Evolutionary conservation across 2,888 invertebrate species (phyloP), one percentile per base, ranked within the genome.

Genomic region (Apotomis capreana): DNA sequence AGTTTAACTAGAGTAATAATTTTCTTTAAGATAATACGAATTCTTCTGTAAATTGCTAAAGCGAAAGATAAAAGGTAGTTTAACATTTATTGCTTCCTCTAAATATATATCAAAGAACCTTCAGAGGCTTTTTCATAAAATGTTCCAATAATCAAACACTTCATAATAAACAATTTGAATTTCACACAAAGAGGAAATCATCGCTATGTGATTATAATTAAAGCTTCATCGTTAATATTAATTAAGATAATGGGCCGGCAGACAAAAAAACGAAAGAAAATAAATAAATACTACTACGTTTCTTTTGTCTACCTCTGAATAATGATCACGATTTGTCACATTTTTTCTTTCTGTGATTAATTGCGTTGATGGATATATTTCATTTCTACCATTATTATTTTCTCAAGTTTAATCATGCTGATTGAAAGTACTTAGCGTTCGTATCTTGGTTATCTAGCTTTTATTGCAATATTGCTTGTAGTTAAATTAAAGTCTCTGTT

Each of bases 131-230:
- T 54, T 64, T 55, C n/a, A 49, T 55, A 55, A 57, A 36, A 46
- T 57, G 36, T 65, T 65, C 46, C 26, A 65, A 57, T 65, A 9
- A 65, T 46, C 44, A 57, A 57, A 55, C 8, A 15, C 26, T n/a
- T 44, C 2, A 49, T 55, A 8, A 44, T 54, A 8, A 44, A 44
- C 15, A 46, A 65, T 57, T 65, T 9, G 55, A 57, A 55, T 65
- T 55, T 55, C 26, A 55, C 6, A 55, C 26, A 44, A 64, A 44
- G 8, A 10, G n/a, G 36, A 36, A 65, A 46, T 26, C 3, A 46
- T n/a, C n/a, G 4, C 46, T 65, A 46, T 57, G 46, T 55, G n/a
- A 65, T 46, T 57, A 46, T 46, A 65, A 57, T 65, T 55, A 55
- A 57, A 46, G 36, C 26, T 13, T n/a, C 65, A 0, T 46, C 65